Conservation (phyloP, 2,888 invertebrate genomes). For the Pristionchus fissidentatus region DNA sequence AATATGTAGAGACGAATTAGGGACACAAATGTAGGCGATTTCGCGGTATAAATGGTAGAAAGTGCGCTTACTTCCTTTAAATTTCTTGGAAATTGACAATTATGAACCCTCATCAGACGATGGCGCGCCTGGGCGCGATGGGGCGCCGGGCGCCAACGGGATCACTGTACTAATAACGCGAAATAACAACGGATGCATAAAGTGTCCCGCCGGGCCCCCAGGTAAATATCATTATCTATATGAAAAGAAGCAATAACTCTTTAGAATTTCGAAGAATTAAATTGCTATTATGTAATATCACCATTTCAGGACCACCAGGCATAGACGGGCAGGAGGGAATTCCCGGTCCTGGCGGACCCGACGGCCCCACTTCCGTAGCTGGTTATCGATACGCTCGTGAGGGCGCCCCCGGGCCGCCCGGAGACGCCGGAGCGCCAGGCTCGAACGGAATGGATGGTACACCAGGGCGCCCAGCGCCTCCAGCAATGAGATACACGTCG, state of each 20-base stretch:
- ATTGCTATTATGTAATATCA: not conserved
- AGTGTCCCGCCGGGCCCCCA: conserved; percentile 28
- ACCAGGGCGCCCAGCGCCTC: not conserved
- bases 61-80: too few species aligned
- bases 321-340: conserved; percentile 19
- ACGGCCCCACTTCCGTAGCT: not conserved
- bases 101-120: not conserved
- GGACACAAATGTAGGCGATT: too few species aligned
- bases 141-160: conserved; percentile 28
- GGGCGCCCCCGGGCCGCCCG: conserved; percentile 27
- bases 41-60: too few species aligned
- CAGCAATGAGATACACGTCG: not conserved
- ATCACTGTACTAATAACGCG: conserved; percentile 5
- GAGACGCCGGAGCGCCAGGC: not conserved
- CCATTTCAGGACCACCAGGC: not conserved
- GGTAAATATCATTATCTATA: not conserved
- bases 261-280: not conserved
- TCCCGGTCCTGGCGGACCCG: conserved; percentile 36
- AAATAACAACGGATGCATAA: conserved; percentile 29
- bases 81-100: too few species aligned
- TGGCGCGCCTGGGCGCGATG: not conserved
- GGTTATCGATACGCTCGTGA: not conserved
- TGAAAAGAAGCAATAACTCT: not conserved
- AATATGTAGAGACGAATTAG: too few species aligned
- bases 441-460: not conserved